Evolutionary conservation across 1,140 invertebrate genomes (phyloP), one percentile per base, ranked within the genome.

Genomic region (Aphelenchoides besseyi): DNA sequence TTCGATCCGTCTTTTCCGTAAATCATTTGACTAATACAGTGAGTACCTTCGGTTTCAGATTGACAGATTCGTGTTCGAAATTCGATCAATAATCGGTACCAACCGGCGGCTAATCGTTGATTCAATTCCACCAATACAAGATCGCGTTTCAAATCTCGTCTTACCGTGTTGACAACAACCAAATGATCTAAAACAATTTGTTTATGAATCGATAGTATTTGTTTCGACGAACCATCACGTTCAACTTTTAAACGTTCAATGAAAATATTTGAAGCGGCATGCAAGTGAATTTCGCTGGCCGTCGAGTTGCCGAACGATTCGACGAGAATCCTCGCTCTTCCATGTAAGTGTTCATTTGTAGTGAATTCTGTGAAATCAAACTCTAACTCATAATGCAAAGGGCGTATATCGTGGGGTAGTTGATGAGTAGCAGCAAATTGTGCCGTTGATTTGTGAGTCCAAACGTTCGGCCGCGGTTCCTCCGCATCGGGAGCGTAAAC

Each of bases 251-350:
- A 69, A 29, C 80, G 57, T 18, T 83, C 71, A 41, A 83, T 82
- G 64, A 78, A 78, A 29, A 83, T 76, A 54, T 84, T 84, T 52
- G 78, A 69, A 52, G 79, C 80, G 9, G 80, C 75, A 63, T 83
- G 81, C 54, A 83, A 81, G 16, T 76, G 54, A 63, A 83, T 68
- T 64, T 83, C 82, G 41, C 83, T 71, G 29, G 74, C 72, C 5
- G 76, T 78, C 3, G 78, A 63, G 64, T 83, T 85, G 3, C 77
- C 83, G 41, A 84, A 83, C 30, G 74, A 79, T 62, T 83, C 80
- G 41, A 84, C 67, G 37, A 74, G 62, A 28, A 83, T 84, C 9
- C 77, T 74, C 5, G 82, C 67, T 63, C 83, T 82, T 8, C 75
- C 83, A 16, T 68, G 48, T 28, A 83, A 72, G 61, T 76, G 69